phyloP scores from a whole-genome alignment of 2,888 invertebrate genomes.

The Lagria hirta region DNA sequence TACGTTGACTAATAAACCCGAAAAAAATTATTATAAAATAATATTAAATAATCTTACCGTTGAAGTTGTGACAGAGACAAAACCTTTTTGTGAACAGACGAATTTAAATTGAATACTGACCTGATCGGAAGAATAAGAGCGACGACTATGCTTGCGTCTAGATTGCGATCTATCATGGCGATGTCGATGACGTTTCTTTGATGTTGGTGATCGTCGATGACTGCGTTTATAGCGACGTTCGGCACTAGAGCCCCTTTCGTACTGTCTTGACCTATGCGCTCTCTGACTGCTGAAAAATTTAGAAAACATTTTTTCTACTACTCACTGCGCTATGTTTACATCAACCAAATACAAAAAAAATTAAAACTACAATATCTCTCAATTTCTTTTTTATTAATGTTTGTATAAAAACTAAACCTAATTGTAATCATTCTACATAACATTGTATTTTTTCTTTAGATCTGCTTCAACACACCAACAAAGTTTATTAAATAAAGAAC shows the following conservation, averaged over 20 bases:
- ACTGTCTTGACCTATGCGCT: constrained; percentile 61
- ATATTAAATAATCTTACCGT: too few species aligned
- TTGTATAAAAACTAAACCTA: not conserved
- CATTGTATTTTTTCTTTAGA: constrained; percentile 58
- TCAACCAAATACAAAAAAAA: constrained; percentile 5
- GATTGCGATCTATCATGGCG: constrained; percentile 57
- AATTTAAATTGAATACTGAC: constrained; percentile 43
- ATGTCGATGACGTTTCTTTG: constrained; percentile 73
- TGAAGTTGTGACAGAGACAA: not conserved
- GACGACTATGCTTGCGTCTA: constrained; percentile 49
- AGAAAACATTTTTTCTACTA: too few species aligned
- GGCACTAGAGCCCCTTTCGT: constrained; percentile 75
- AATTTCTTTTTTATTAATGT: not conserved
- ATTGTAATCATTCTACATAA: constrained; percentile 43
- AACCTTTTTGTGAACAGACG: not conserved
- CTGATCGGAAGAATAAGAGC: constrained; percentile 57
- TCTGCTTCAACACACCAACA: constrained; percentile 68
- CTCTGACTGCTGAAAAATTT: constrained; percentile 64
- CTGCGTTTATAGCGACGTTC: constrained; percentile 84
- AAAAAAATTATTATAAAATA: too few species aligned
- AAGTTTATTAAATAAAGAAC: constrained; percentile 58
- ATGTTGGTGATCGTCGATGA: constrained; percentile 79
- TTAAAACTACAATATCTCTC: constrained; percentile 1
- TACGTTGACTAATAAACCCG: too few species aligned
- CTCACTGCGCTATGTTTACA: too few species aligned